These are phyloP conservation scores for Orthosia gothica DNA, from an alignment of 2,888 invertebrate genomes.

Conservation along the genomic window DNA sequence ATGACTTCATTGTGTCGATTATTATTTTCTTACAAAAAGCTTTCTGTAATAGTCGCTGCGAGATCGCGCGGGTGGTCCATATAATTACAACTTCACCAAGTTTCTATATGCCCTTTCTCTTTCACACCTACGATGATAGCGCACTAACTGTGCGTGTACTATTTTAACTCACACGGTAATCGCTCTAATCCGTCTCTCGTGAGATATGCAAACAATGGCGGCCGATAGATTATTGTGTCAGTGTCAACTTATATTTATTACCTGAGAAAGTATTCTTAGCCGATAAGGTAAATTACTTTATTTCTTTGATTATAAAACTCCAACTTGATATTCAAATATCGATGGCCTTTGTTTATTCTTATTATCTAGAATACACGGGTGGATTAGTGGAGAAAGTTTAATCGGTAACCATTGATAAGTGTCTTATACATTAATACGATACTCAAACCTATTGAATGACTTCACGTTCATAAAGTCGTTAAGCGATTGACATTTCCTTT, in stretches of 20 bases:
- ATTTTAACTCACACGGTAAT: constrained; percentile 62
- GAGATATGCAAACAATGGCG: constrained; percentile 68
- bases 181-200: constrained; percentile 64
- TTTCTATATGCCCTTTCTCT: constrained; percentile 74
- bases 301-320: constrained; percentile 35
- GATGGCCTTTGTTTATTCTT: constrained; percentile 33
- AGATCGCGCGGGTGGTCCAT: constrained; percentile 86
- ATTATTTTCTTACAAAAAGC: constrained; percentile 83
- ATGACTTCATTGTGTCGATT: constrained; percentile 88
- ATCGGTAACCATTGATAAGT: constrained; percentile 32
- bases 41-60: constrained; percentile 78
- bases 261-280: constrained; percentile 32
- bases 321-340: constrained; percentile 20
- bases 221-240: constrained; percentile 64
- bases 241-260: constrained; percentile 60
- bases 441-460: constrained; percentile 9
- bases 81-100: constrained; percentile 78
- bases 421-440: constrained; percentile 15
- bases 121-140: constrained; percentile 69
- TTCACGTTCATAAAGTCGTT: constrained; percentile 9
- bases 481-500: constrained; percentile 44
- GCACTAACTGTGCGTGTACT: constrained; percentile 52
- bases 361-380: constrained; percentile 22
- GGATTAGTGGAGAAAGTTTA: constrained; percentile 37
- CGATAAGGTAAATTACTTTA: constrained; percentile 37